These are phyloP conservation scores for Drosophila borealis DNA, from an alignment of 2,888 invertebrate species.

Conservation along the genomic window DNA sequence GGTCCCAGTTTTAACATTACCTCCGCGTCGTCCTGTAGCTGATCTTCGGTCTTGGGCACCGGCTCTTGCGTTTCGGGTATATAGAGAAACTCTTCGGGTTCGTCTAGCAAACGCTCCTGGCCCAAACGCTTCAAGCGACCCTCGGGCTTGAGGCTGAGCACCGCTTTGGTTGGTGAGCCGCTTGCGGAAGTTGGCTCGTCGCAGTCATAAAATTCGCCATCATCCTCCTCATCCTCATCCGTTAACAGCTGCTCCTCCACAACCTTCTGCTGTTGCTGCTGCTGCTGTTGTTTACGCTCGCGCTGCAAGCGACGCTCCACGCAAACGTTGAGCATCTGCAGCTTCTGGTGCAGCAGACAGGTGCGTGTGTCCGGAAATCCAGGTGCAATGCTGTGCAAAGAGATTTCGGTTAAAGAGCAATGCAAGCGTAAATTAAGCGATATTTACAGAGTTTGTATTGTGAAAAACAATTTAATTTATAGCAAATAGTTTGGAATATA, in stretches of 20 bases:
- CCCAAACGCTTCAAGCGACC: conserved; percentile 90
- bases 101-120: conserved; percentile 88
- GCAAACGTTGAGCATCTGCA: conserved; percentile 94
- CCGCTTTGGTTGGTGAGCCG: conserved; percentile 82
- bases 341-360: conserved; percentile 96
- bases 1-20: conserved; percentile 95
- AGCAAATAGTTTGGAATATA: too few relatives aligned
- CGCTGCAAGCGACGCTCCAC: conserved; percentile 87
- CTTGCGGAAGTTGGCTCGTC: conserved; percentile 85
- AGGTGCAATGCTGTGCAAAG: conserved; percentile 88
- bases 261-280: conserved; percentile 13
- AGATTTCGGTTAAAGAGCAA: background rate
- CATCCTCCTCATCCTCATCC: conserved; percentile 63
- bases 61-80: conserved; percentile 95
- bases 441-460: conserved; percentile 4
- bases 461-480: conserved; percentile 1
- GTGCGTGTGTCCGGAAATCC: conserved; percentile 95
- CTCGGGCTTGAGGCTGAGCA: conserved; percentile 86
- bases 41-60: conserved; percentile 98
- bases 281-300: conserved; percentile 81
- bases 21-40: conserved; percentile 96
- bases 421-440: background rate
- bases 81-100: conserved; percentile 90
- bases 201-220: conserved; percentile 93
- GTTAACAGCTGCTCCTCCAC: conserved; percentile 12